Conservation (phyloP, 2,113 vertebrate genomes). For the Amphilophus citrinellus region DNA sequence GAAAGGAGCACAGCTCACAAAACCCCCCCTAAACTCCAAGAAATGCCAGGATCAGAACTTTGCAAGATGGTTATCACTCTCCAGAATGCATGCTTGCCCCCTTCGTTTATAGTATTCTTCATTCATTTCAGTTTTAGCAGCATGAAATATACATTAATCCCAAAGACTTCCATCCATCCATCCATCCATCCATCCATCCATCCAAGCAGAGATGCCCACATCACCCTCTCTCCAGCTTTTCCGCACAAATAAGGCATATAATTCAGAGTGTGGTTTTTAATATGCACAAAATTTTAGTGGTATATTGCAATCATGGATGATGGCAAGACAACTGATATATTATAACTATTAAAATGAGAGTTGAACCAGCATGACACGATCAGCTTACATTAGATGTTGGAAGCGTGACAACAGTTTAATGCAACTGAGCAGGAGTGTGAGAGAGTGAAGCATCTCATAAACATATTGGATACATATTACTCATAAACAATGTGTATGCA, state of each 20-base stretch:
- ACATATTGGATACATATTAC: not conserved
- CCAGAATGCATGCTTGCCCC: too few species aligned
- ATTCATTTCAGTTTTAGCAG: too few species aligned
- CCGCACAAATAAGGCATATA: not conserved
- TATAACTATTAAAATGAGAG: not conserved
- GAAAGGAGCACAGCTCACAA: too few species aligned
- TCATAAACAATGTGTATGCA: not conserved
- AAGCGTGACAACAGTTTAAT: not conserved
- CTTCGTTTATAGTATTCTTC: too few species aligned
- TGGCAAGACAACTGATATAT: too few species aligned
- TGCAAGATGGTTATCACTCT: too few species aligned
- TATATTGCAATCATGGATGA: too few species aligned
- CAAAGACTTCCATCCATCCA: not conserved
- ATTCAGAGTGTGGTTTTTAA: not conserved
- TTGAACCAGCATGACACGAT: not conserved
- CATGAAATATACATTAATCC: not conserved
- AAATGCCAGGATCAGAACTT: too few species aligned
- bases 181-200: not conserved
- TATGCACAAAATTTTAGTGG: not conserved
- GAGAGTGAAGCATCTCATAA: not conserved
- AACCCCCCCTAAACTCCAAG: too few species aligned
- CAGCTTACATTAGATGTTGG: not conserved
- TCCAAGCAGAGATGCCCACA: too few species aligned
- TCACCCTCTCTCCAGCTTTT: not conserved
- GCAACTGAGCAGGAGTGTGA: slow-evolving; percentile 1